Percentiles rank a stretch among this genome's conserved stretches.
Evolutionary conservation across 2,888 invertebrate species (phyloP).

Genomic region (Clostera curtula): DNA sequence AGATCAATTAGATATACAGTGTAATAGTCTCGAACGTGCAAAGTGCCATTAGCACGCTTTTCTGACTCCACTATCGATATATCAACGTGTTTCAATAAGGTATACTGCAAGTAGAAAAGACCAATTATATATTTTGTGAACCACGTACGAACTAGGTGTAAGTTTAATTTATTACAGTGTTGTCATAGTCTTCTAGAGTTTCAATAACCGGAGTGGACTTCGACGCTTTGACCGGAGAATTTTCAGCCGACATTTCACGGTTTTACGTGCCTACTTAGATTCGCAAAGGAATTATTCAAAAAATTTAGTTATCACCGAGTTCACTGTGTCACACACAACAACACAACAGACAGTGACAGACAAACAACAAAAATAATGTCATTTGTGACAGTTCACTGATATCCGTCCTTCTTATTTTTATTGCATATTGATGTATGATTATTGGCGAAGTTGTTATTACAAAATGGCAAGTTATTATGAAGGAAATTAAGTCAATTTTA

Average conservation of each 20-base stretch:
- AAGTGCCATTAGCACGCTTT: constrained; percentile 82
- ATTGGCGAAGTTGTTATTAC: no score
- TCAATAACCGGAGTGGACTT: constrained; percentile 45
- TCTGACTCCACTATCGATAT: constrained; percentile 85
- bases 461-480: no score
- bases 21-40: constrained; percentile 84
- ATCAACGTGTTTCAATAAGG: constrained; percentile 81
- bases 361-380: no score
- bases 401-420: no score
- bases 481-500: no score
- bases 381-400: no score
- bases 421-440: no score
- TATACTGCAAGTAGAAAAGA: constrained; percentile 69
- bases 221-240: constrained; percentile 46
- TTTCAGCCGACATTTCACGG: constrained; percentile 42
- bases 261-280: constrained; percentile 5
- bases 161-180: constrained; percentile 40
- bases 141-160: constrained; percentile 48
- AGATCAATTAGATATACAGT: constrained; percentile 86
- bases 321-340: constrained; percentile 13
- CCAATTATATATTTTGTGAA: constrained; percentile 7
- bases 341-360: constrained; percentile 16
- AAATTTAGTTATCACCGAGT: constrained; percentile 8
- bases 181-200: constrained; percentile 54
- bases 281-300: constrained; percentile 1